A percentile compares a stretch with the other conserved stretches of the same genome.
These are phyloP conservation scores for Drosophila pseudoananassae DNA, from an alignment of 1,140 invertebrate genomes.

Conservation along the genomic window DNA sequence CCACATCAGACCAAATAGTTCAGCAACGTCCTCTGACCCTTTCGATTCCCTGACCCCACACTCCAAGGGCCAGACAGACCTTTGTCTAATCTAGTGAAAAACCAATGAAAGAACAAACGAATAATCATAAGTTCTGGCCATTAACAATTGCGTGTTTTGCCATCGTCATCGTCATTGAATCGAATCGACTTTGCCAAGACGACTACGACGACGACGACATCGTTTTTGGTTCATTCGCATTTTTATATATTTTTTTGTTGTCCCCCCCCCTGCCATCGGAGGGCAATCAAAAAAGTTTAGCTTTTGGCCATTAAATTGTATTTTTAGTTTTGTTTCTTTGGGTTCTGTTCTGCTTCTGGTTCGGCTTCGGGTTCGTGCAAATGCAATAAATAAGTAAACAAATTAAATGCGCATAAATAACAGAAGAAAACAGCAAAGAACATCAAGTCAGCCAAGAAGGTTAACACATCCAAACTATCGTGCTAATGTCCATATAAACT, in stretches of 20 bases:
- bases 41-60: neutral
- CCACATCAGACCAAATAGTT: conserved; percentile 25
- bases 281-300: neutral
- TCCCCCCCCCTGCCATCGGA: no score
- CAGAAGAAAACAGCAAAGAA: conserved; percentile 13
- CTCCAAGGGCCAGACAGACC: conserved; percentile 1
- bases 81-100: conserved; percentile 45
- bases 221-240: conserved; percentile 32
- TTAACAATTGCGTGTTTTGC: conserved; percentile 49
- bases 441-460: no score
- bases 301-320: conserved; percentile 53
- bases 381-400: conserved; percentile 61
- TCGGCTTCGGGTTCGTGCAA: conserved; percentile 41
- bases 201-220: conserved; percentile 22
- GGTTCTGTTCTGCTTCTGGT: conserved; percentile 3
- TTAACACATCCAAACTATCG: conserved; percentile 53
- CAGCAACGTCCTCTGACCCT: conserved; percentile 6
- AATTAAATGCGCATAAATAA: conserved; percentile 67
- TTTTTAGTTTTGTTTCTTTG: conserved; percentile 40
- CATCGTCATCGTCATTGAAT: conserved; percentile 44
- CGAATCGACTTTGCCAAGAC: neutral
- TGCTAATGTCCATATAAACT: conserved; percentile 37
- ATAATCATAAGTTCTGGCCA: conserved; percentile 42
- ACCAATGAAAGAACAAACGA: conserved; percentile 34
- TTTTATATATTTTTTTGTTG: no score